Base-by-base conservation (phyloP, 2,888 invertebrate genomes). In the Ligdia adustata region DNA sequence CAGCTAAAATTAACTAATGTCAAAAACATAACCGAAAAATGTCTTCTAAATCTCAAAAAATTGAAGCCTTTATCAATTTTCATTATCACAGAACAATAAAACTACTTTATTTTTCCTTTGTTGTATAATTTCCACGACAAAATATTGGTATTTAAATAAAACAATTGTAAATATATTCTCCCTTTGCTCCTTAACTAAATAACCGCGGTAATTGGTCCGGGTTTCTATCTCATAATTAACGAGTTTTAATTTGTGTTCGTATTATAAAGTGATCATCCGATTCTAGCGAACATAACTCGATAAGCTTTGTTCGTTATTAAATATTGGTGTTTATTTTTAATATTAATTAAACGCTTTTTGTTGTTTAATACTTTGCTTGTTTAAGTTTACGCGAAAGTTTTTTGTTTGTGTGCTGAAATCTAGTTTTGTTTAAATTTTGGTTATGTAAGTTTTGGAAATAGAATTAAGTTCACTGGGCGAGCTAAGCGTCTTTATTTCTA, bases 181-280 rank as follows among this genome's bases (percentile, higher is more conserved):
- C 20, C 3, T 7, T 3, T 3, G n/a, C n/a, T 16, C 14, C 20
- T 9, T 24, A 4, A 27, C 39, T 38, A 45, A 35, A 37, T 27
- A 12, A 7, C 11, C 20, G 4, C 11, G 28, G 12, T 38, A 48
- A 42, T 42, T 32, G 37, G 12, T 12, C 32, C 31, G 15, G 20
- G 35, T 14, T 57, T 47, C 53, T 48, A 51, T 55, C 52, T 47
- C 58, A 53, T 62, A 65, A 65, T 65, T 64, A 62, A 60, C 60
- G 49, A 57, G 57, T 61, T 62, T 62, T 58, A 59, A 63, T 64
- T 57, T 51, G 49, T 20, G 41, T 32, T 28, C 48, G 22, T 31
- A 47, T 55, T 55, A 60, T 38, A 39, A 57, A 43, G 51, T 58
- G 52, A 57, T 60, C 60, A 62, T 60, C 53, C 48, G 57, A 60